These are phyloP conservation scores for Drosophila tristis DNA, from an alignment of 1,140 invertebrate species.

Conservation along the genomic window DNA sequence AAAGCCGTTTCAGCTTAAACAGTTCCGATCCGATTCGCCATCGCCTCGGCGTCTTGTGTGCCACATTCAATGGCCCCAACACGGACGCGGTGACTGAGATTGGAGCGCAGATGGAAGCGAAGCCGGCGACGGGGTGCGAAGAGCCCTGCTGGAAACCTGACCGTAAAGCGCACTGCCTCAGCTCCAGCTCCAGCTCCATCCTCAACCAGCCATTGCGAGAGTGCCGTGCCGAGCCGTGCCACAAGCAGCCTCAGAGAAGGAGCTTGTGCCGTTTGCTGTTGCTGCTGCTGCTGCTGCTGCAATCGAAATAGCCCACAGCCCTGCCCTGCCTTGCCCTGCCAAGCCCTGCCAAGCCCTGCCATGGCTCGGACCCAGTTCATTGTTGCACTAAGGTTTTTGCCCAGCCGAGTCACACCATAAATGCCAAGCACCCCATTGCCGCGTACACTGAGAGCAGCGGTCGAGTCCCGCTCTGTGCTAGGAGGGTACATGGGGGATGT, in stretches of 20 bases:
- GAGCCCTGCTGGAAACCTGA: constrained; percentile 1
- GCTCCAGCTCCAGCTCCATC: constrained; percentile 60
- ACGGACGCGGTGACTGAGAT: constrained; percentile 10
- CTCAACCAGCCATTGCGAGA: constrained; percentile 47
- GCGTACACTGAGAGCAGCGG: constrained; percentile 7
- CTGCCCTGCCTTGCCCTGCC: not conserved
- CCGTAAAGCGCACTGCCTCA: constrained; percentile 72
- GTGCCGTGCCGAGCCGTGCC: not conserved
- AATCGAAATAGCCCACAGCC: constrained; percentile 43
- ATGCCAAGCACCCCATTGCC: constrained; percentile 68
- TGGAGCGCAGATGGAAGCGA: not conserved
- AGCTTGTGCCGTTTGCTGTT: not conserved
- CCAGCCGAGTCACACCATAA: constrained; percentile 57
- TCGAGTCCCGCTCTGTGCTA: not conserved
- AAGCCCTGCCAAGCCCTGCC: not conserved
- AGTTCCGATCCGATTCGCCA: constrained; percentile 68
- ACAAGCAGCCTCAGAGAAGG: not conserved
- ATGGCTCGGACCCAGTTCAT: constrained; percentile 21
- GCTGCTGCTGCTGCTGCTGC: constrained; percentile 40
- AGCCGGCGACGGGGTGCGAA: too few species aligned
- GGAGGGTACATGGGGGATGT: not conserved
- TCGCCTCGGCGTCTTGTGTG: constrained; percentile 35
- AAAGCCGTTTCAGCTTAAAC: constrained; percentile 72
- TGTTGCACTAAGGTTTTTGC: constrained; percentile 62
- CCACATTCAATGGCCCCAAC: constrained; percentile 15